Percentiles rank a stretch among this genome's conserved stretches.
These are phyloP conservation scores for Trichomalopsis sarcophagae DNA, from an alignment of 1,140 invertebrate species.

Conservation along the genomic window DNA sequence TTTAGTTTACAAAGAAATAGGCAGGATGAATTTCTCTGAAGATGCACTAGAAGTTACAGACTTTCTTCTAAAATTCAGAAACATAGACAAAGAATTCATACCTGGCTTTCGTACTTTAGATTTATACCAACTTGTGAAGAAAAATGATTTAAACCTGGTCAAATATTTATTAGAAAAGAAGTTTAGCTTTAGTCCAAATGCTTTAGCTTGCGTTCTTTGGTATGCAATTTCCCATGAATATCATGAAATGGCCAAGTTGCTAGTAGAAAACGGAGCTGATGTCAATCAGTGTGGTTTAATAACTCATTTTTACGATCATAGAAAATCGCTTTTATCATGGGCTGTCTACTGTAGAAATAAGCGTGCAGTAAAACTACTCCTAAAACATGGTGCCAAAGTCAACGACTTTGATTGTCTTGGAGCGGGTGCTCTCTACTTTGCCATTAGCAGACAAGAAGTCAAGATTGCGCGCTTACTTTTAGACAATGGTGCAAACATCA, in stretches of 20 bases:
- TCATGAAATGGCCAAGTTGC: neutral
- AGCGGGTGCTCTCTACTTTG: neutral
- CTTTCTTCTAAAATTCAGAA: neutral
- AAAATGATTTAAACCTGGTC: neutral
- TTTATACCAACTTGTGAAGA: neutral
- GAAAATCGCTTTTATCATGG: neutral
- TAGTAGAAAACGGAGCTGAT: conserved; percentile 1
- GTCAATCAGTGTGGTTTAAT: neutral
- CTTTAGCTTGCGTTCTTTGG: neutral
- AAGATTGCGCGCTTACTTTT: neutral
- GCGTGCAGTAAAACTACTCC: neutral
- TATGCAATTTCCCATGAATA: neutral
- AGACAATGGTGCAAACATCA: neutral
- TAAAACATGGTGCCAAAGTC: neutral
- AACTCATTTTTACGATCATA: neutral
- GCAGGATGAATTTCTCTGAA: neutral
- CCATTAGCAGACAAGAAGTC: neutral
- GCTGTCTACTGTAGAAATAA: neutral
- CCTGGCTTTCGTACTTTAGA: neutral
- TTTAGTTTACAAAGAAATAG: neutral
- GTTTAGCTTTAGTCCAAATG: neutral
- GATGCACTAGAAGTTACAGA: neutral
- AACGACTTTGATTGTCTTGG: neutral
- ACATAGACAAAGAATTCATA: neutral
- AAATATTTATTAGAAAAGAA: neutral